Evolutionary conservation across 2,113 vertebrate genomes (phyloP), one percentile per base, ranked within the genome.

Genomic region (Columba janthina): DNA sequence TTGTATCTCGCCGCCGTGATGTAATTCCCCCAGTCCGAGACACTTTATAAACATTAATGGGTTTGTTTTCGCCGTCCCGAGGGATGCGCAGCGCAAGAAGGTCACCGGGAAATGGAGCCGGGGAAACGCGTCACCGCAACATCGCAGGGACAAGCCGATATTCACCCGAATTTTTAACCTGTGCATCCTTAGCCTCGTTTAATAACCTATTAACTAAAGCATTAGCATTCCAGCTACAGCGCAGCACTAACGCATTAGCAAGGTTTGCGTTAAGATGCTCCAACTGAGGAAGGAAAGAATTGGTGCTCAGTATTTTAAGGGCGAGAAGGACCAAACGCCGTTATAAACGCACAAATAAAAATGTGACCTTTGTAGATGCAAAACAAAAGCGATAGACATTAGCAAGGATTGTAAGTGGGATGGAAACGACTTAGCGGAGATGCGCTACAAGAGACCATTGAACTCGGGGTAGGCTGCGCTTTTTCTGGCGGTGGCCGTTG

Each of bases 1-100:
- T 90, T 71, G 76, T 90, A 94, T 80, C 92, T 90, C 6, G 1
- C 77, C 3, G 1, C 4, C 24, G 66, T 91, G 89, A 91, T 91
- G 93, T 89, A 95, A 94, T 85, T 94, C 94, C 58, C 71, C 58
- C 69, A 17, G 54, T 75, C 81, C 14, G 21, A 93, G 89, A 42
- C 87, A 73, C 89, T 94, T 93, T 54, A 91, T 82, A 79, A 88
- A 94, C 77, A 58, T 84, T 78, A 95, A 72, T 42, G 89, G 71
- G 66, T 89, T 91, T 95, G 67, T 91, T 96, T 96, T 44, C 32
- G 0, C 0, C 0, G 22, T 76, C 94, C 81, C 29, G 0, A 46
- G 82, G 71, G 95, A 93, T 1, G 32, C 0, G 1, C 58, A 34
- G 82, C 50, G 6, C 70, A 12, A 34, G 48, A 79, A 75, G 89